phyloP scores from a whole-genome alignment of 2,113 vertebrate species.

The Aviceda subcristata region DNA sequence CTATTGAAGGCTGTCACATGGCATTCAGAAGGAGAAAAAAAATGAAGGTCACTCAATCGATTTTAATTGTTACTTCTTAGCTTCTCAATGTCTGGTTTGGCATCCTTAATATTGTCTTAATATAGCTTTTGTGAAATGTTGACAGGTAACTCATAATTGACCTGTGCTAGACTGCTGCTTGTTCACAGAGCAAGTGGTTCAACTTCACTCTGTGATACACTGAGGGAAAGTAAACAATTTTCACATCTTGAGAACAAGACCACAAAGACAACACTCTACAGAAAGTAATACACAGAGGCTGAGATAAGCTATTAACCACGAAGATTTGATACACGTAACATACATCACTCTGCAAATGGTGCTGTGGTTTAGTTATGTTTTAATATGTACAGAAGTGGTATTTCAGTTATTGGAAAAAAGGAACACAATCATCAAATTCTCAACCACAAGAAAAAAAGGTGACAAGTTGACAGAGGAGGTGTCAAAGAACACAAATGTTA shows the following conservation, averaged over 20 bases:
- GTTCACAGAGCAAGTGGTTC: not conserved
- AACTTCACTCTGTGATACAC: not conserved
- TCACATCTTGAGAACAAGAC: conserved; percentile 24
- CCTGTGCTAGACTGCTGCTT: not conserved
- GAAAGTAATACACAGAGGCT: not conserved
- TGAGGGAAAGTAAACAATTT: conserved; percentile 12
- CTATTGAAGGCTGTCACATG: not conserved
- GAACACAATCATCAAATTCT: not conserved
- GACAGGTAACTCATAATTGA: not conserved
- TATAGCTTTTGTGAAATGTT: not conserved
- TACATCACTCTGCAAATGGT: not conserved
- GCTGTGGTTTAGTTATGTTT: conserved; percentile 30
- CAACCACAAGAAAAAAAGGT: conserved; percentile 21
- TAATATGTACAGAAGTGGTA: not conserved
- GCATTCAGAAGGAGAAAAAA: not conserved
- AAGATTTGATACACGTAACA: not conserved
- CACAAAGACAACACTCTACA: conserved; percentile 13
- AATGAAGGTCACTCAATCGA: rapidly evolving
- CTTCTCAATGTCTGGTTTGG: not conserved
- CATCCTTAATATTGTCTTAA: not conserved
- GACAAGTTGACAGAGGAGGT: not conserved
- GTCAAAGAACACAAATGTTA: not conserved
- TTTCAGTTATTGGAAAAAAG: conserved; percentile 9
- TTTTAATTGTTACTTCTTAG: not conserved
- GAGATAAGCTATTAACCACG: not conserved